Evolutionary conservation across 2,797 vertebrate genomes (phyloP), one percentile per base, ranked within the genome.

Genomic region (Pipistrellus pipistrellus): DNA sequence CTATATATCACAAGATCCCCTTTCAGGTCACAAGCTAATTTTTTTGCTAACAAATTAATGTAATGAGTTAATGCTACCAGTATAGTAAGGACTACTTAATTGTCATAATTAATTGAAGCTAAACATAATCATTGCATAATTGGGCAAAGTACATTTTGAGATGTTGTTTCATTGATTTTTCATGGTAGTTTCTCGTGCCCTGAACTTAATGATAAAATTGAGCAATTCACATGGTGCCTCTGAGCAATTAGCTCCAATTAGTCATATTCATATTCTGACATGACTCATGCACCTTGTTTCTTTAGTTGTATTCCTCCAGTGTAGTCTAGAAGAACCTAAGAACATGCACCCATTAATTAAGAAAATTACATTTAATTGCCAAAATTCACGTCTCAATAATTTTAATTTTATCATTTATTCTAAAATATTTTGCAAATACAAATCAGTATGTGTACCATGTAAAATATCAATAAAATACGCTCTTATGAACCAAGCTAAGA

Each of bases 51-150:
- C 44, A 77, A 96, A 64, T 93, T 93, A 93, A 93, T 83, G n/a
- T 81, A 94, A 92, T 96, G 72, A 84, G 48, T 78, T 96, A 94
- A 90, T 95, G 77, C 55, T 96, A 93, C 71, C 71, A 85, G 38
- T 91, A 94, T 2, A 85, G 30, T 92, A 89, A 96, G 62, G 96
- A 55, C 75, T 91, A 91, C 85, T 94, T 95, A 96, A 94, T 87
- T 97, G 86, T 93, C 59, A 88, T 95, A 96, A 96, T 96, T 96
- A 97, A 96, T 93, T 96, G 80, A 92, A 89, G 41, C 53, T 90
- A 96, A 97, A 93, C 72, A 87, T 89, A 93, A 96, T 91, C 68
- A 93, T 93, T 85, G 66, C 32, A 88, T 96, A 93, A 94, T 92
- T 92, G 91, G 23, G 83, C 81, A 94, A 96, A 64, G 66, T 77